Evolutionary conservation across 2,113 vertebrate genomes (phyloP), one percentile per base, ranked within the genome.

Genomic region (Tupaia chinensis): DNA sequence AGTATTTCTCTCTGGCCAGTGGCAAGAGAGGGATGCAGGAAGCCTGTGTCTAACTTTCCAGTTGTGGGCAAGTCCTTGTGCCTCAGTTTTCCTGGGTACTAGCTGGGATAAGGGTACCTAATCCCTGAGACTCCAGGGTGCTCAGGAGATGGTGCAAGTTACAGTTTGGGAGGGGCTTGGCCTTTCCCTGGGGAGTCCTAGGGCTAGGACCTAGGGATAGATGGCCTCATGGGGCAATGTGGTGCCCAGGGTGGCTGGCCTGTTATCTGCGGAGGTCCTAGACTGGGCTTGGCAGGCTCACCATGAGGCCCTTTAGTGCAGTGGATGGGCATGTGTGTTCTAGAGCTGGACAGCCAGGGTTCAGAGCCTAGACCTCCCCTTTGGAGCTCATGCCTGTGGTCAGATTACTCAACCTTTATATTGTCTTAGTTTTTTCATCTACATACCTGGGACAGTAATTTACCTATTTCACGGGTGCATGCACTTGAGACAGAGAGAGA

Each of bases 231-330:
- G 25, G 20, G 9, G 9, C 0, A 7, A n/a, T 1, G 22, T 10
- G 27, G 17, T 60, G 5, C 17, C 29, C 9, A 2, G 5, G 9
- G 15, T 0, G 4, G 61, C 78, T 61, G 81, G 77, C 61, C 54
- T 70, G 61, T 25, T 56, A 61, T 60, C 44, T 7, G 11, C 19
- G 34, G 79, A 25, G 1, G n/a, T 34, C 27, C 11, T 2, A 11
- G 34, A 10, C 10, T 5, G 60, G 85, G 69, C 76, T 56, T 27
- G 25, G 56, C 68, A 17, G 29, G n/a, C 68, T 7, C 20, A 23
- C 8, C 79, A 11, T 0, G 5, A 34, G 69, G 69, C 0, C 1
- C 32, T 7, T 1, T 23, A 22, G n/a, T 7, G 7, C 34, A 1
- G n/a, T 17, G 58, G 29, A 16, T 8, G 3, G 60, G 58, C 23